These are phyloP conservation scores for Microhierax caerulescens DNA, from an alignment of 2,797 vertebrate genomes.

Conservation along the genomic window DNA sequence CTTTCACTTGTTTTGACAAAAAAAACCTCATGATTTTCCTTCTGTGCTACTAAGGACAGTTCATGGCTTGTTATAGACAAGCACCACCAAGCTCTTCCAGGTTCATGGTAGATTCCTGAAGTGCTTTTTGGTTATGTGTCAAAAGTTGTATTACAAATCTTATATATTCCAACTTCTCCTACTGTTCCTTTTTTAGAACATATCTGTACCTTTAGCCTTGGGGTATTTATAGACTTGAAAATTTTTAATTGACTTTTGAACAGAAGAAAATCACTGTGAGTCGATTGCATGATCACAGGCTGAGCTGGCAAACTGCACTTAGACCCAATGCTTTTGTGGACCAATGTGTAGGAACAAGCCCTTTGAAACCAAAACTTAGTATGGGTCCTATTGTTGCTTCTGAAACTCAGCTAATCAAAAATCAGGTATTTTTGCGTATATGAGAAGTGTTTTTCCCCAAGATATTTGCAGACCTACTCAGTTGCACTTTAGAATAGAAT, in stretches of 20 bases:
- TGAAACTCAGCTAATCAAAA: not conserved
- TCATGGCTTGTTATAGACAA: not conserved
- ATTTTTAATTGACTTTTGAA: not conserved
- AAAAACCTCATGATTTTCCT: not conserved
- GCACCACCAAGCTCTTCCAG: not conserved
- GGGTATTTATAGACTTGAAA: not conserved
- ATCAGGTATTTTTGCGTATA: not conserved
- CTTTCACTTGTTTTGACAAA: not conserved
- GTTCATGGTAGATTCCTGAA: not conserved
- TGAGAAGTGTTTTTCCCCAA: not conserved
- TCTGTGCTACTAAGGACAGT: not conserved
- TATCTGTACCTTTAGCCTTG: not conserved
- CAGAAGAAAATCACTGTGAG: not conserved
- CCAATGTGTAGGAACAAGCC: rapidly evolving
- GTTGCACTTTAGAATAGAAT: not conserved
- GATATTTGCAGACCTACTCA: not conserved
- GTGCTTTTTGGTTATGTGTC: not conserved
- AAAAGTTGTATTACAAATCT: not conserved
- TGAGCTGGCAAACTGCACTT: not conserved
- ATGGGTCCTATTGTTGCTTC: not conserved
- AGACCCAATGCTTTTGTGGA: not conserved
- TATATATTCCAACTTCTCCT: not conserved
- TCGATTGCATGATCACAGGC: rapidly evolving
- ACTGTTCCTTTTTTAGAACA: not conserved
- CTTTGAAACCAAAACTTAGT: not conserved